Percentiles rank a stretch among this genome's conserved stretches.
These are phyloP conservation scores for Penaeus indicus DNA, from an alignment of 1,140 invertebrate genomes.

Conservation along the genomic window DNA sequence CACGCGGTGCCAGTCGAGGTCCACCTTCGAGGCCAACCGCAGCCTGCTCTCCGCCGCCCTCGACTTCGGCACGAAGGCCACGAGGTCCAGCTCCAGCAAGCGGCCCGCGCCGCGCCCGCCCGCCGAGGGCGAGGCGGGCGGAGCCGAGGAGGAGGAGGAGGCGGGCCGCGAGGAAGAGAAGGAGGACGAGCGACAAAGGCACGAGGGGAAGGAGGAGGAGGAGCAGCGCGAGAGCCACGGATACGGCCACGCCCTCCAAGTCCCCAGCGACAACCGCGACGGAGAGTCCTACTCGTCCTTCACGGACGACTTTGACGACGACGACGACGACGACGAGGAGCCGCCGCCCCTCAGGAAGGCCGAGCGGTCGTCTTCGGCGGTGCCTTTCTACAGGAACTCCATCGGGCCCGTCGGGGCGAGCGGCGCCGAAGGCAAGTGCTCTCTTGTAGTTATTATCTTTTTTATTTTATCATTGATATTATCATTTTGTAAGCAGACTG, in stretches of 20 bases:
- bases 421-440: conserved; percentile 24
- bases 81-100: conserved; percentile 60
- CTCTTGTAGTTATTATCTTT: not conserved
- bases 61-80: conserved; percentile 60
- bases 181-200: not conserved
- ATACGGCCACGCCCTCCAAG: conserved; percentile 3
- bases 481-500: no score
- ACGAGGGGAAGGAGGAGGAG: not conserved
- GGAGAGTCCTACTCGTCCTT: conserved; percentile 62
- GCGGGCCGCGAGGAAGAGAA: no score
- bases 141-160: not conserved
- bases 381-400: conserved; percentile 61
- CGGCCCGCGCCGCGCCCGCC: conserved; percentile 65
- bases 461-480: not conserved
- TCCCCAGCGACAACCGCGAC: conserved; percentile 12
- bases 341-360: conserved; percentile 41
- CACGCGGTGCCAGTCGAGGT: conserved; percentile 46
- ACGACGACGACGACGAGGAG: conserved; percentile 59
- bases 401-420: conserved; percentile 55
- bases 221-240: not conserved
- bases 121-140: conserved; percentile 34
- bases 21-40: conserved; percentile 63
- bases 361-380: conserved; percentile 55
- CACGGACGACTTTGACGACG: conserved; percentile 66
- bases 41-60: conserved; percentile 59